A percentile compares a stretch with the other conserved stretches of the same genome.
phyloP scores from a whole-genome alignment of 2,888 invertebrate genomes.

The Tachina lurida region DNA sequence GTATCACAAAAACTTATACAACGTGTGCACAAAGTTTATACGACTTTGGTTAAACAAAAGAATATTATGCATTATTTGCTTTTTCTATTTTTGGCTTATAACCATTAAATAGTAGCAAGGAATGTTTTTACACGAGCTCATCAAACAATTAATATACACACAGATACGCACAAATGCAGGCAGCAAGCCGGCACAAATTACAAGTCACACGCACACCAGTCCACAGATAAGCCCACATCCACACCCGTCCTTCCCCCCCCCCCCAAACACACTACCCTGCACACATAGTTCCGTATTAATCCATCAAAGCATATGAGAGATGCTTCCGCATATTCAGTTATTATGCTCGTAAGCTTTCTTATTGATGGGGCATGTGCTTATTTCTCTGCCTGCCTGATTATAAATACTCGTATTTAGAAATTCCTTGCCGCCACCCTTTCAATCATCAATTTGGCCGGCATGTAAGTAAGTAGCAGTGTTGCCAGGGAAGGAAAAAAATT shows the following conservation, averaged over 20 bases:
- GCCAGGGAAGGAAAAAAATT: too few relatives aligned
- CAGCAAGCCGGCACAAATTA: background rate
- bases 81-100: background rate
- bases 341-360: background rate
- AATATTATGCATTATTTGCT: background rate
- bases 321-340: conserved; percentile 17
- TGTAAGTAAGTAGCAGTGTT: background rate
- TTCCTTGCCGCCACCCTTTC: background rate
- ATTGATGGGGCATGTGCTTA: background rate
- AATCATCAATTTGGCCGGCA: background rate
- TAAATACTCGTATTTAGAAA: background rate
- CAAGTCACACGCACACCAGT: background rate
- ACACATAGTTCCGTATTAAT: conserved; percentile 1
- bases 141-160: background rate
- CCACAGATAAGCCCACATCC: background rate
- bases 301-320: conserved; percentile 1
- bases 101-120: conserved; percentile 8
- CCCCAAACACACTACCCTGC: too few relatives aligned
- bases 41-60: background rate
- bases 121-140: background rate
- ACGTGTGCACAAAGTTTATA: background rate
- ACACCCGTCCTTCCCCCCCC: too few relatives aligned
- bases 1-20: background rate
- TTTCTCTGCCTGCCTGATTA: conserved; percentile 7
- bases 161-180: background rate